A percentile compares a stretch with the other conserved stretches of the same genome.
phyloP scores from a whole-genome alignment of 2,888 invertebrate genomes.

The Belgica antarctica region DNA sequence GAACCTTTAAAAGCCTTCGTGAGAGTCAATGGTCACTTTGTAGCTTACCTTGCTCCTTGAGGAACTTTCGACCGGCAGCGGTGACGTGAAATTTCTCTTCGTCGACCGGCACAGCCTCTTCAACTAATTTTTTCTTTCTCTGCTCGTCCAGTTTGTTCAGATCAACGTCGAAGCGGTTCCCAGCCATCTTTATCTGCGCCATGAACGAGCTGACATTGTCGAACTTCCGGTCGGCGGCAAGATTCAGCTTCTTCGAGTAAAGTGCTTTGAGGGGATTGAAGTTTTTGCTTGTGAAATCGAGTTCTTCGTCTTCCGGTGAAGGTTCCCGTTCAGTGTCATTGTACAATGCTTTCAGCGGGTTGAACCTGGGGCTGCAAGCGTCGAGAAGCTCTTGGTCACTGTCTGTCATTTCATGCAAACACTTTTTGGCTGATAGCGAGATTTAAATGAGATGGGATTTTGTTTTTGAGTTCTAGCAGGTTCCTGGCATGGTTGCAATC shows the following conservation, averaged over 20 bases:
- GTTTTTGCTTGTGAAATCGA: constrained; percentile 59
- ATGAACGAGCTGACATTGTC: constrained; percentile 70
- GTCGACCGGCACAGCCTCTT: constrained; percentile 50
- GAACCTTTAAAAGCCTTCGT: neutral
- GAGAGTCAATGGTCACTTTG: neutral
- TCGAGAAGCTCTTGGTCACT: constrained; percentile 54
- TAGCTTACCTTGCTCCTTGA: constrained; percentile 54
- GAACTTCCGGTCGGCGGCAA: constrained; percentile 62
- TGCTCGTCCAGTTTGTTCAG: constrained; percentile 35
- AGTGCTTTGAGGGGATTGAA: constrained; percentile 73
- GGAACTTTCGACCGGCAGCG: constrained; percentile 56
- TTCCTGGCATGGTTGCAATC: no score
- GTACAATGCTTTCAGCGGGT: constrained; percentile 70
- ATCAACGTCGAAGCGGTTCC: constrained; percentile 27
- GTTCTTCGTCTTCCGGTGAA: constrained; percentile 46
- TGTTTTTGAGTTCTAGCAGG: no score
- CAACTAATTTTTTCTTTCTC: constrained; percentile 10
- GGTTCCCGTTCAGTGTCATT: no score
- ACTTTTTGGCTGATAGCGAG: no score
- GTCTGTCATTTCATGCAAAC: no score
- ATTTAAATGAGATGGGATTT: no score
- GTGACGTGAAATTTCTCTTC: constrained; percentile 51
- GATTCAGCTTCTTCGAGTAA: constrained; percentile 58
- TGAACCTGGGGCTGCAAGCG: constrained; percentile 60
- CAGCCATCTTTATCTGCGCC: constrained; percentile 52